phyloP scores from a whole-genome alignment of 2,888 invertebrate genomes.

The Melangyna quadrimaculata region DNA sequence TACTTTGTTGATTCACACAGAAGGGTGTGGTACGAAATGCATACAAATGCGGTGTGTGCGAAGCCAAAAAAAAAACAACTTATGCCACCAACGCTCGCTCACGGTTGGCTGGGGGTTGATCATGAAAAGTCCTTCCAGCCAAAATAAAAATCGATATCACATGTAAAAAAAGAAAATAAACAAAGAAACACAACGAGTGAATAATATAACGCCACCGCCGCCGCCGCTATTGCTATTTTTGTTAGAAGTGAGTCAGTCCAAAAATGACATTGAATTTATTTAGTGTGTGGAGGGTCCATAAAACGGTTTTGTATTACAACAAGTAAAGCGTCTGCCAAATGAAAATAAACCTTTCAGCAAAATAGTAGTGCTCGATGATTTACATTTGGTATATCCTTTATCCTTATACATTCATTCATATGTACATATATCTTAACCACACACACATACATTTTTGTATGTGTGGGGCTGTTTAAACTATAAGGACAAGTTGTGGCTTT shows the following conservation, averaged over 20 bases:
- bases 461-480: constrained; percentile 35
- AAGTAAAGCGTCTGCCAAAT: constrained; percentile 49
- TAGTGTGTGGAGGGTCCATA: constrained; percentile 57
- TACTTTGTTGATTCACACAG: constrained; percentile 35
- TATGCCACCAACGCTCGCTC: constrained; percentile 12
- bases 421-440: no score
- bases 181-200: constrained; percentile 9
- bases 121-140: constrained; percentile 57
- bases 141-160: constrained; percentile 61
- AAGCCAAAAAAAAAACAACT: constrained; percentile 40
- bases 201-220: neutral
- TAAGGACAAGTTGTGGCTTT: constrained; percentile 56
- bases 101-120: constrained; percentile 51
- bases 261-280: constrained; percentile 71
- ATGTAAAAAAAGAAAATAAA: constrained; percentile 12
- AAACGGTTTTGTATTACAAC: constrained; percentile 59
- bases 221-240: neutral
- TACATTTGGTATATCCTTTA: constrained; percentile 50
- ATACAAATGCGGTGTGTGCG: constrained; percentile 42
- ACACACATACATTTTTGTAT: no score
- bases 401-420: neutral
- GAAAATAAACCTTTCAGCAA: constrained; percentile 43
- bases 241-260: constrained; percentile 61
- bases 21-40: constrained; percentile 65
- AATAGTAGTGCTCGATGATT: constrained; percentile 46